Base-by-base conservation (phyloP, 1,140 invertebrate genomes). In the Drosophila cardini region DNA sequence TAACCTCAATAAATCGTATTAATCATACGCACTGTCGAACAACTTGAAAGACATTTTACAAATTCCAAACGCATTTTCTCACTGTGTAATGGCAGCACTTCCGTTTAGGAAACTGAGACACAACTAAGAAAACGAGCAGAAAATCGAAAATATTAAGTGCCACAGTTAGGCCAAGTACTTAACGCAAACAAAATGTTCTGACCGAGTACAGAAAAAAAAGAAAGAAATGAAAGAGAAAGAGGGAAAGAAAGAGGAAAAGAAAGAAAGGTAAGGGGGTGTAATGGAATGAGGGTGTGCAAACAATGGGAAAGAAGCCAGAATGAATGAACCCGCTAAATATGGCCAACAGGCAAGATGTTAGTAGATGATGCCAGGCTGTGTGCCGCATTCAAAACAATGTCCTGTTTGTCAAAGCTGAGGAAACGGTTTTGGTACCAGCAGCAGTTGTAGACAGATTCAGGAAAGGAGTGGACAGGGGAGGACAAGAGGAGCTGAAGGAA, bases 91-190 rank as follows among this genome's bases (percentile, higher is more conserved):
- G 79, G 48, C 46, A 57, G 64, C 79, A 82, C 64, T 81, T 81
- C 79, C 74, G 64, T 15, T 53, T 16, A 58, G 63, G 64, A 72
- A 72, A 46, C 58, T 15, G 26, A 10, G 16, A 38, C 34, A 58
- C 34, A 58, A 40, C 34, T 15, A 4, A 34, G 42, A 45, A n/a
- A 42, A 36, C 18, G 36, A 38, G 4, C n/a, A 7, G 16, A 15
- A n/a, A 82, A 62, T 85, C 82, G 80, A 86, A 87, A 86, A 79
- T 86, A 83, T 79, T 82, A 86, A 86, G 82, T 86, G 75, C 79
- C 83, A 62, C 76, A 78, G 82, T 81, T 86, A 72, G 82, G 62
- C 45, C 83, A 65, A 86, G 82, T 86, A 87, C 83, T 89, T 83
- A 89, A 58, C 68, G 57, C 76, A 58, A 79, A 69, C 82, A 87